Percentiles rank a stretch among this genome's conserved stretches.
These are phyloP conservation scores for Scalopus aquaticus DNA, from an alignment of 2,113 vertebrate genomes.

Conservation along the genomic window DNA sequence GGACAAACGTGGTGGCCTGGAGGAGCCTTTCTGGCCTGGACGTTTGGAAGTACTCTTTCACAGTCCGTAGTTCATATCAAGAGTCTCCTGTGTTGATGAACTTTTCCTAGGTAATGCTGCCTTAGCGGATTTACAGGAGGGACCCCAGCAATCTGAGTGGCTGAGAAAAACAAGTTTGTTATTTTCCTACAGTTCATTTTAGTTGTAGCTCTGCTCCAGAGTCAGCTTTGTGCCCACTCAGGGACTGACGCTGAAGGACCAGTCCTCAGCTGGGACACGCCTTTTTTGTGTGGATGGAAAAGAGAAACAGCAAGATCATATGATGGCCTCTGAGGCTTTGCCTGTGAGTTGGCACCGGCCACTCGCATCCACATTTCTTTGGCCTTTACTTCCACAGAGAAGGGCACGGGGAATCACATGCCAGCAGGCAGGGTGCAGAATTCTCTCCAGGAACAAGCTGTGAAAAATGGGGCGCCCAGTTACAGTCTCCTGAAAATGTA, in stretches of 20 bases:
- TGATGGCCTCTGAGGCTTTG: neutral
- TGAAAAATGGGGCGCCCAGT: slow-evolving; percentile 15
- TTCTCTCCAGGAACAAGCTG: neutral
- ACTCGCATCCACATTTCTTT: slow-evolving; percentile 33
- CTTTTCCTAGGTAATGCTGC: neutral
- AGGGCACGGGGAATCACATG: neutral
- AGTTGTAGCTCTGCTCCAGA: neutral
- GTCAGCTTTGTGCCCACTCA: neutral
- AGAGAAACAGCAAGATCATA: neutral
- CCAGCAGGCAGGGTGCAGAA: neutral
- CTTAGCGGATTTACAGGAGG: neutral
- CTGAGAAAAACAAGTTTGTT: slow-evolving; percentile 31
- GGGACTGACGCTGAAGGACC: neutral
- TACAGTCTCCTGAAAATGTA: neutral
- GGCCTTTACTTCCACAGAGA: neutral
- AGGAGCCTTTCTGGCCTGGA: neutral
- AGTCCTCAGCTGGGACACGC: neutral
- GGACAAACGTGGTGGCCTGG: neutral
- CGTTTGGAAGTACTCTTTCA: slow-evolving; percentile 21
- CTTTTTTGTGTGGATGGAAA: neutral
- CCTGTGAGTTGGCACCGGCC: neutral
- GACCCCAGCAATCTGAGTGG: neutral
- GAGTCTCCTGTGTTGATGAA: neutral
- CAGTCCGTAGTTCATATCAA: neutral
- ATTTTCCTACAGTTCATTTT: neutral